Conservation (phyloP, 2,797 vertebrate genomes). For the Nannoperca australis region DNA sequence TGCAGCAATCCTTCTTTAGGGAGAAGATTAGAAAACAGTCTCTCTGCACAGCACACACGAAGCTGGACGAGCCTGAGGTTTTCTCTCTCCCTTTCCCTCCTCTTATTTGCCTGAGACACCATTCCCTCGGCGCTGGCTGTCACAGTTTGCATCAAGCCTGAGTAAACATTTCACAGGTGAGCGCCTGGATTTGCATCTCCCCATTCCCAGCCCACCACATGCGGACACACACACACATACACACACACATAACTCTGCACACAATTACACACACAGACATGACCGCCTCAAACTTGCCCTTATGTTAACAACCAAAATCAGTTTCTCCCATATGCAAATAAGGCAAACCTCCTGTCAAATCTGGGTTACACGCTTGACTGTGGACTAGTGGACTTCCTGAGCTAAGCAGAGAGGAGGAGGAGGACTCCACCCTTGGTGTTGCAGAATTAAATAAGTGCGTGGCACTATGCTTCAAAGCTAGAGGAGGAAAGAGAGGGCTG, state of each 20-base stretch:
- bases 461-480: slow-evolving; percentile 55
- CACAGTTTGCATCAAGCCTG: slow-evolving; percentile 86
- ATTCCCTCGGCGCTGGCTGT: slow-evolving; percentile 80
- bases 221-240: slow-evolving; percentile 47
- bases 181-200: slow-evolving; percentile 85
- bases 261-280: slow-evolving; percentile 57
- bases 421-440: slow-evolving; percentile 56
- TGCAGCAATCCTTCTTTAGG: slow-evolving; percentile 1
- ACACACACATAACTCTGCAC: slow-evolving; percentile 28
- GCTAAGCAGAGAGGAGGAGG: slow-evolving; percentile 62
- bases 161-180: slow-evolving; percentile 89
- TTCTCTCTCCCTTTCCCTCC: slow-evolving; percentile 47
- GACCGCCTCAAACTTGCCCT: slow-evolving; percentile 68
- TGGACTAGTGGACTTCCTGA: slow-evolving; percentile 86
- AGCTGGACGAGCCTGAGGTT: slow-evolving; percentile 22
- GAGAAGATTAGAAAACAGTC: slow-evolving; percentile 35
- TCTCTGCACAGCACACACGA: neutral
- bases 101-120: slow-evolving; percentile 85
- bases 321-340: slow-evolving; percentile 86
- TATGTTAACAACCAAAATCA: slow-evolving; percentile 85
- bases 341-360: slow-evolving; percentile 82
- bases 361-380: slow-evolving; percentile 88
- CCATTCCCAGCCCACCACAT: slow-evolving; percentile 72
- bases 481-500: slow-evolving; percentile 52
- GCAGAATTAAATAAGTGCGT: slow-evolving; percentile 60